These are phyloP conservation scores for Euwallacea fornicatus DNA, from an alignment of 1,140 invertebrate genomes.

Conservation along the genomic window DNA sequence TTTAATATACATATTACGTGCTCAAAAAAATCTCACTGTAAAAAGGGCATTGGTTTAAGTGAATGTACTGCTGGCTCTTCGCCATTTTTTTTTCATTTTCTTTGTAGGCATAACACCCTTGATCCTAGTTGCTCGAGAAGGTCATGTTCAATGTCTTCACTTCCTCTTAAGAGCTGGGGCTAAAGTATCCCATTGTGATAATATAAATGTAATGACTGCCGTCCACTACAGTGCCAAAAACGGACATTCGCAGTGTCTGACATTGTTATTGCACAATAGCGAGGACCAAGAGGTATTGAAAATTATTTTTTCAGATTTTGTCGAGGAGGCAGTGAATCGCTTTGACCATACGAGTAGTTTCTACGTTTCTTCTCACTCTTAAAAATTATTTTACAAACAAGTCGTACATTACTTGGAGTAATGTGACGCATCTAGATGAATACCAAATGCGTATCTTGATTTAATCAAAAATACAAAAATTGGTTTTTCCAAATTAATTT, in stretches of 20 bases:
- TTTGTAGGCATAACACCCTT: constrained; percentile 57
- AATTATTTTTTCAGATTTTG: constrained; percentile 37
- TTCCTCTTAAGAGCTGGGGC: constrained; percentile 58
- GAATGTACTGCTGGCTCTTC: not conserved
- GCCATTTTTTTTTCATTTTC: not conserved
- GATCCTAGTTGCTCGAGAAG: constrained; percentile 61
- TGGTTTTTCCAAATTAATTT: too few relatives aligned
- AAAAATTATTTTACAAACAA: too few relatives aligned
- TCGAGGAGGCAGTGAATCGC: constrained; percentile 57
- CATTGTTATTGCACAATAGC: constrained; percentile 58
- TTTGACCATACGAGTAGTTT: constrained; percentile 11
- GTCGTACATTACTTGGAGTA: too few relatives aligned
- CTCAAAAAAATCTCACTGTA: not conserved
- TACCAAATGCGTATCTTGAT: too few relatives aligned
- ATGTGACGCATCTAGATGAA: too few relatives aligned
- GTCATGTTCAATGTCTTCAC: constrained; percentile 60
- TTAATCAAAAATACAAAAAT: too few relatives aligned
- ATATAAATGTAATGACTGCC: constrained; percentile 59
- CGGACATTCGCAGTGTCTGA: constrained; percentile 61
- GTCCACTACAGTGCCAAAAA: constrained; percentile 65
- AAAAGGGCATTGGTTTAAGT: not conserved
- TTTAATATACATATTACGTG: too few relatives aligned
- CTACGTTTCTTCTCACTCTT: too few relatives aligned
- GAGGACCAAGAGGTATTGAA: constrained; percentile 51
- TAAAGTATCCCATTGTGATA: constrained; percentile 53